Evolutionary conservation across 2,113 vertebrate genomes (phyloP), one percentile per base, ranked within the genome.

Genomic region (Labrus mixtus): DNA sequence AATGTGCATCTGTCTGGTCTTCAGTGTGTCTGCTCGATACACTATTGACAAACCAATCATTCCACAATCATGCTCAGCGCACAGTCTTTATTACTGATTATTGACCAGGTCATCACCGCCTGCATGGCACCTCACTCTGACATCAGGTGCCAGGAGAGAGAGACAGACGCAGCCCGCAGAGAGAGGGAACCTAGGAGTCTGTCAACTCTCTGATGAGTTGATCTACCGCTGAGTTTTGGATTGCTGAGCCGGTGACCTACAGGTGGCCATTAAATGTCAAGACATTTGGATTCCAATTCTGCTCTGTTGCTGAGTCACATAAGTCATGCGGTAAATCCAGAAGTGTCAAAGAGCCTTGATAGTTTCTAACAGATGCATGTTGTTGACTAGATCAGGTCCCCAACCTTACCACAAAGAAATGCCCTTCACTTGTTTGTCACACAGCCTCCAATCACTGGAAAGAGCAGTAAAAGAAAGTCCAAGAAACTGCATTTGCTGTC

Each of bases 261-360:
- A 90, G 90, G 90, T 91, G 87, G 87, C 89, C 87, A 91, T 90
- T 92, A 93, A 93, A 93, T 93, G 92, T 92, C 92, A 92, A 92
- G 92, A 84, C 91, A 93, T 93, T 93, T 91, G 87, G 89, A 91
- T 92, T 92, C 83, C 88, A 88, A 85, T 91, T 90, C 83, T 83
- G 74, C 51, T 84, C 80, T 73, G 83, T 60, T 82, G 81, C 87
- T 81, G 81, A 91, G 81, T 87, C 90, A 84, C 75, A 86, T 83
- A 90, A 90, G 81, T 91, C 90, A 87, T 78, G 68, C 77, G 37
- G 69, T 77, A 84, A 87, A 90, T 87, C 85, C 80, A 70, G 78
- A 84, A 55, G 41, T 87, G 91, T 85, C 86, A 89, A 84, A 86
- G 58, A 81, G 66, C 41, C 59, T 23, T 66, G 75, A 84, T 83